Evolutionary conservation across 2,888 invertebrate genomes (phyloP).

Genomic region (Acronicta psi): DNA sequence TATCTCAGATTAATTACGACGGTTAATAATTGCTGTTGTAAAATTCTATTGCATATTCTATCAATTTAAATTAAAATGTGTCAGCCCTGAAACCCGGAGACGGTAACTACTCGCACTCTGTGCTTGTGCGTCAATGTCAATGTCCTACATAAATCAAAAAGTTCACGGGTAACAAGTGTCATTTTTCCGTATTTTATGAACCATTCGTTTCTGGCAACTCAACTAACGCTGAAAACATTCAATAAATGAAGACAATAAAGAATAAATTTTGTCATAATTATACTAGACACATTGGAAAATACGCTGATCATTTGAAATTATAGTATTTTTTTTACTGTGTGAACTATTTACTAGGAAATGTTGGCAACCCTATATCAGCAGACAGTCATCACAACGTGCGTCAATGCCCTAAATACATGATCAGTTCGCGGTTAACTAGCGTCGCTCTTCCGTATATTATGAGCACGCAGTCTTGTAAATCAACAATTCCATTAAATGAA

Average conservation of each 20-base stretch:
- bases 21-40: too few relatives aligned
- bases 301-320: too few relatives aligned
- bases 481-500: constrained; percentile 19
- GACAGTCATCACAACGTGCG: constrained; percentile 61
- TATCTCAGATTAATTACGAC: too few relatives aligned
- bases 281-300: too few relatives aligned
- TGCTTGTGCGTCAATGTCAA: too few relatives aligned
- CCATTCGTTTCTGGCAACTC: constrained; percentile 28
- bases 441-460: constrained; percentile 43
- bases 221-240: not conserved
- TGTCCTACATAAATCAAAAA: constrained; percentile 65
- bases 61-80: constrained; percentile 4
- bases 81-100: constrained; percentile 50
- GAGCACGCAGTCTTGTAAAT: constrained; percentile 29
- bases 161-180: constrained; percentile 42
- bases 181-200: constrained; percentile 50
- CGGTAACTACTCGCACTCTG: constrained; percentile 48
- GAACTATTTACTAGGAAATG: not conserved
- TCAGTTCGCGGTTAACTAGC: constrained; percentile 46
- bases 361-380: constrained; percentile 36
- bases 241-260: not conserved
- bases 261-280: too few relatives aligned
- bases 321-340: too few relatives aligned
- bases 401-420: constrained; percentile 71
- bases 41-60: too few relatives aligned